Conservation (phyloP, 2,888 invertebrate genomes). For the Epirrita christyi region DNA sequence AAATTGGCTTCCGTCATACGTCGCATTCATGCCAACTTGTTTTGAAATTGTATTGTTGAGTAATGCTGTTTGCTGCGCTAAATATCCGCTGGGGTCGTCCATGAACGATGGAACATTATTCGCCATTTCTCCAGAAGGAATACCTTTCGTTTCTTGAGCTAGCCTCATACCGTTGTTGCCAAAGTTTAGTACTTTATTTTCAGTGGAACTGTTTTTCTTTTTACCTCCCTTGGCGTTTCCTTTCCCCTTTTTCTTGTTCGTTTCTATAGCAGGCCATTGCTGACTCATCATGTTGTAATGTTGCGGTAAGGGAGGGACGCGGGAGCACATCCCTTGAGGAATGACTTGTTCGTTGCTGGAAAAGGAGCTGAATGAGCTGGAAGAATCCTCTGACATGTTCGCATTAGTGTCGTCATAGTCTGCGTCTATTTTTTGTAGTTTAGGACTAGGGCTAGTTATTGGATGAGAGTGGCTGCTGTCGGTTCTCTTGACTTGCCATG, state of each 20-base stretch:
- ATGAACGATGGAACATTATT: conserved; percentile 92
- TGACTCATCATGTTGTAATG: conserved; percentile 82
- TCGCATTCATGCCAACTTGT: conserved; percentile 80
- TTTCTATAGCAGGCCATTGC: conserved; percentile 72
- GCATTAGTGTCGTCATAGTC: conserved; percentile 70
- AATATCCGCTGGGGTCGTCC: conserved; percentile 95
- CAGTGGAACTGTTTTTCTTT: conserved; percentile 69
- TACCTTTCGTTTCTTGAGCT: conserved; percentile 67
- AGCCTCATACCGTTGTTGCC: conserved; percentile 67
- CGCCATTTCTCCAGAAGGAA: conserved; percentile 74
- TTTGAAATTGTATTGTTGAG: conserved; percentile 92
- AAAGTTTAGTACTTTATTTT: conserved; percentile 62
- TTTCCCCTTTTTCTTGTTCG: conserved; percentile 84
- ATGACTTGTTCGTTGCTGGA: conserved; percentile 63
- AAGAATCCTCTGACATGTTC: conserved; percentile 69
- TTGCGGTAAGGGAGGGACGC: conserved; percentile 90
- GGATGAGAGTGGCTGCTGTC: conserved; percentile 57
- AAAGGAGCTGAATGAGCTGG: conserved; percentile 62
- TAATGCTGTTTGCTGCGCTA: conserved; percentile 95
- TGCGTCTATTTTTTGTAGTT: conserved; percentile 64
- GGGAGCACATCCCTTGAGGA: conserved; percentile 85
- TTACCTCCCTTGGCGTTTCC: conserved; percentile 76
- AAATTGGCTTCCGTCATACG: conserved; percentile 64
- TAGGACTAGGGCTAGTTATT: conserved; percentile 66
- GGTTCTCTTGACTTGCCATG: conserved; percentile 83